Base-by-base conservation (phyloP, 1,140 invertebrate genomes). In the Telenomus remus region DNA sequence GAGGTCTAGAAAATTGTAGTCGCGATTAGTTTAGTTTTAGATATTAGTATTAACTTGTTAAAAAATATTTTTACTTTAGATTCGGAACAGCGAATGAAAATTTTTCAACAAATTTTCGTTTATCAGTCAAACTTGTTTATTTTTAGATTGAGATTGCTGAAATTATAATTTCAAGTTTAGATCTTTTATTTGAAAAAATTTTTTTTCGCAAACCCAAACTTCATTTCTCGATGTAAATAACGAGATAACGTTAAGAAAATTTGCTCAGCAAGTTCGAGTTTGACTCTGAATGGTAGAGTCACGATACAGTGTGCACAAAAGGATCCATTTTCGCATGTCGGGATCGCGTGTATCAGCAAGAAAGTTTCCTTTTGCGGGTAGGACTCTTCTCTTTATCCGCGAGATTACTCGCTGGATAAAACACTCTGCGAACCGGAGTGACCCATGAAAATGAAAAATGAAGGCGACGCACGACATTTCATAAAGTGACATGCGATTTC, bases 391-490 rank as follows among this genome's bases (percentile, higher is more conserved):
- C 78, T 80, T 80, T 80, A 79, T 79, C 68, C 76, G 68, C 74
- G 63, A 80, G 71, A 82, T 82, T 75, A 51, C 55, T 70, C 44
- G 60, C 42, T 15, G 53, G 78, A 82, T 82, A 80, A 79, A 82
- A 74, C 70, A 76, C 73, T 75, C 43, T 44, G 61, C 65, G 71
- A 79, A 65, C 57, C 63, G 57, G 61, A 82, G 76, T 80, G 78
- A 82, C 76, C 79, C 71, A 79, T 76, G 80, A 73, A 78, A 80
- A 80, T 82, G 79, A 82, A 80, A 82, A 82, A 82, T 80, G 81
- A 80, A 72, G 43, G 54, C 49, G 56, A 78, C 75, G 56, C 81
- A 80, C 81, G 80, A 79, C 71, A 82, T 79, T 78, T 59, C 60
- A 49, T 63, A 64, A n/a, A 60, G 72, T 75, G 60, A 76, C 79